These are phyloP conservation scores for Lineus longissimus DNA, from an alignment of 1,140 invertebrate species.

Conservation along the genomic window DNA sequence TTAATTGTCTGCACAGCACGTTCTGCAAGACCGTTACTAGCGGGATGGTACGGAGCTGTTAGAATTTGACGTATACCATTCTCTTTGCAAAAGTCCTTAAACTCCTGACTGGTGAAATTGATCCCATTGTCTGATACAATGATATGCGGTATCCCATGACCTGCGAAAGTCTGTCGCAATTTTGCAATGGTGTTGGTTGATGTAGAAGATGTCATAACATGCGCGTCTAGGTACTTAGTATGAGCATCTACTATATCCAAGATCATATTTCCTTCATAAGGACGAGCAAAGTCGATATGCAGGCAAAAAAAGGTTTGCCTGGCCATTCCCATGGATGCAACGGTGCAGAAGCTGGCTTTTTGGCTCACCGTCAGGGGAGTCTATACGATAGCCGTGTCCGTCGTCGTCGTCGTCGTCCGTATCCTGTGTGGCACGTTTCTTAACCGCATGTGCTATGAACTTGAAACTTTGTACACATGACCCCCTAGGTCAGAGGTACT, in stretches of 20 bases:
- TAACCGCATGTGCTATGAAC: no score
- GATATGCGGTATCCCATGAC: conserved; percentile 26
- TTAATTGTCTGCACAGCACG: conserved; percentile 12
- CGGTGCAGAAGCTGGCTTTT: conserved; percentile 23
- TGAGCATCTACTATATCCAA: conserved; percentile 52
- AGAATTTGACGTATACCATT: conserved; percentile 35
- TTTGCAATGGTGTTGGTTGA: conserved; percentile 16
- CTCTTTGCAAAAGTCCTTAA: conserved; percentile 28
- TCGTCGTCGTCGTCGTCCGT: no score
- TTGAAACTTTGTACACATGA: no score
- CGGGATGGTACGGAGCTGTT: conserved; percentile 29
- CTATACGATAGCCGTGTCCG: no score
- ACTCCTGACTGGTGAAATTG: conserved; percentile 38
- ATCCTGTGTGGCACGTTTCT: no score
- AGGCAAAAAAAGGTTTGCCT: conserved; percentile 50
- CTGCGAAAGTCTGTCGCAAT: conserved; percentile 12
- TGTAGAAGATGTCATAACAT: conserved; percentile 3
- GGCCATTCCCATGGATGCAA: conserved; percentile 42
- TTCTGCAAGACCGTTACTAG: conserved; percentile 31
- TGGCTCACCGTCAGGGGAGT: conserved; percentile 22
- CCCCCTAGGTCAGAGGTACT: no score
- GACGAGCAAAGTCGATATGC: conserved; percentile 57
- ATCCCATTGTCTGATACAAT: conserved; percentile 47
- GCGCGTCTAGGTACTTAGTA: conserved; percentile 52
- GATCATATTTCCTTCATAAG: conserved; percentile 44